A percentile compares a stretch with the other conserved stretches of the same genome.
phyloP scores from a whole-genome alignment of 2,888 invertebrate genomes.

The Entomobrya proxima region DNA sequence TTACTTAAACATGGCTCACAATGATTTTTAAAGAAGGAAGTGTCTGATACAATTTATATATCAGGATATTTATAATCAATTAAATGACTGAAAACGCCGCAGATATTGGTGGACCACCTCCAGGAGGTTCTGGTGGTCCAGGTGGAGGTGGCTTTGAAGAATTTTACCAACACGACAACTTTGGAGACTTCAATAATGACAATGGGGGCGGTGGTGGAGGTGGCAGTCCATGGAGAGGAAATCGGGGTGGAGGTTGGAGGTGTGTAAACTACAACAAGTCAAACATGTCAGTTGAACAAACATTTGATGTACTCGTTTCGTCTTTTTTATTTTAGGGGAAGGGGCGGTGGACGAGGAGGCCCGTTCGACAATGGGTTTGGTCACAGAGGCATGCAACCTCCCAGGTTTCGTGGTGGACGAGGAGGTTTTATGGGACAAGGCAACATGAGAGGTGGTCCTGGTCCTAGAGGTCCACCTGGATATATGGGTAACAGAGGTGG shows the following conservation, averaged over 20 bases:
- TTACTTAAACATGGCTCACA: background rate
- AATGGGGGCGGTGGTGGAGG: constrained; percentile 12
- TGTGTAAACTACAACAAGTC: background rate
- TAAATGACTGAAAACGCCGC: constrained; percentile 58
- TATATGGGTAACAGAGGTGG: constrained; percentile 62
- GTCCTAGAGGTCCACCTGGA: constrained; percentile 64
- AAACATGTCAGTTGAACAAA: background rate
- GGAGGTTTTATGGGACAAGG: constrained; percentile 70
- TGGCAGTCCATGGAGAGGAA: constrained; percentile 50
- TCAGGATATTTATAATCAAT: background rate
- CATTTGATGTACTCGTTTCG: no score
- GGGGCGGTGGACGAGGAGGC: constrained; percentile 68
- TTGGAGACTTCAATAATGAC: constrained; percentile 48
- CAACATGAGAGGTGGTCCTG: constrained; percentile 68
- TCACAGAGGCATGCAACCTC: constrained; percentile 68
- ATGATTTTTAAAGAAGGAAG: background rate
- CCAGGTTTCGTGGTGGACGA: constrained; percentile 69
- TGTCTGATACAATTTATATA: background rate
- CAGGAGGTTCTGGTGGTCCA: constrained; percentile 48
- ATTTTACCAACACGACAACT: constrained; percentile 52
- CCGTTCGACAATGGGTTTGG: constrained; percentile 68
- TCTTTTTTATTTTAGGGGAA: constrained; percentile 32
- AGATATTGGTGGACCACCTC: constrained; percentile 59
- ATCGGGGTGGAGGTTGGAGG: constrained; percentile 60
- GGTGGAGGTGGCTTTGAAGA: constrained; percentile 66